phyloP scores from a whole-genome alignment of 2,797 vertebrate species.

The Rhynchonycteris naso region DNA sequence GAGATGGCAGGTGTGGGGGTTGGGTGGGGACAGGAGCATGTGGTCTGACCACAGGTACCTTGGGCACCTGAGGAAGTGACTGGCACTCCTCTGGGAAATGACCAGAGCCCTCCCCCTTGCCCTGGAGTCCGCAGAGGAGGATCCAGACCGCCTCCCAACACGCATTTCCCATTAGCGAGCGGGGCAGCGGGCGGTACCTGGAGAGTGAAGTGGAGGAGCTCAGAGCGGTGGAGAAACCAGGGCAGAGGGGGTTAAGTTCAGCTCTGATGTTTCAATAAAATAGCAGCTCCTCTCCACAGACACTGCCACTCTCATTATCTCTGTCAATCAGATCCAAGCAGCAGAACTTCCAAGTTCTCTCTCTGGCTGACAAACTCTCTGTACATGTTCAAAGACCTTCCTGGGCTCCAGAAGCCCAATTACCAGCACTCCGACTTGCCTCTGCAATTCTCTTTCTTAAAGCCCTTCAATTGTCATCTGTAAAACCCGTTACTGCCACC shows the following conservation, averaged over 20 bases:
- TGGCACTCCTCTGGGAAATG: background rate
- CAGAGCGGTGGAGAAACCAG: slow-evolving; percentile 59
- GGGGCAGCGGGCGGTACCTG: slow-evolving; percentile 15
- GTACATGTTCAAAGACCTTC: slow-evolving; percentile 89
- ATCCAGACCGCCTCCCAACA: background rate
- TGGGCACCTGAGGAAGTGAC: background rate
- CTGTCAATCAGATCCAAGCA: slow-evolving; percentile 81
- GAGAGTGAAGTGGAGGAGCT: slow-evolving; percentile 70
- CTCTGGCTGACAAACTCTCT: slow-evolving; percentile 85
- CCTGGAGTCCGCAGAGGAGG: rapidly evolving
- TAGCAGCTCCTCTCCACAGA: slow-evolving; percentile 82
- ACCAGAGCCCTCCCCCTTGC: rapidly evolving
- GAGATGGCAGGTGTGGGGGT: background rate
- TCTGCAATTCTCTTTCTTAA: slow-evolving; percentile 83
- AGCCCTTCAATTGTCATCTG: slow-evolving; percentile 85
- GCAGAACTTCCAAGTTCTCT: slow-evolving; percentile 85
- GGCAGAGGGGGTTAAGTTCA: slow-evolving; percentile 86
- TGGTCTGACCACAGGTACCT: background rate
- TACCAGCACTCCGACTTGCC: slow-evolving; percentile 87
- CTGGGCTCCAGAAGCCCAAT: slow-evolving; percentile 87
- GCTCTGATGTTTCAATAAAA: slow-evolving; percentile 84
- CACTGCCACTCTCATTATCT: slow-evolving; percentile 88
- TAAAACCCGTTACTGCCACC: slow-evolving; percentile 63
- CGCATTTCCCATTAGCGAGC: background rate
- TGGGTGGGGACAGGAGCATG: too few species aligned